Evolutionary conservation across 2,797 vertebrate genomes (phyloP).

Genomic region (Megalops cyprinoides): DNA sequence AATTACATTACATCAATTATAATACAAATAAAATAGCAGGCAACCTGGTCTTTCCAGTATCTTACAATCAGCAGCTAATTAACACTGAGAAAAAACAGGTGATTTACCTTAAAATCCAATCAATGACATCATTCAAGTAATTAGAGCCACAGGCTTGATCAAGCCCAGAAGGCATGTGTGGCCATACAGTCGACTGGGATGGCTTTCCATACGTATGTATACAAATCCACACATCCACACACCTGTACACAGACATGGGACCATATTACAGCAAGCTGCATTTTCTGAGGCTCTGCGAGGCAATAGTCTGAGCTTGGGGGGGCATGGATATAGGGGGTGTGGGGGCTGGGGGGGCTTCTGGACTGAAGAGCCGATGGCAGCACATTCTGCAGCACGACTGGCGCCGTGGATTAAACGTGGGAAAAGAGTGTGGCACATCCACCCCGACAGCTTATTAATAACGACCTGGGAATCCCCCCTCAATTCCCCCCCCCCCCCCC

Average conservation of each 20-base stretch:
- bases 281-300: no score
- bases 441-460: neutral
- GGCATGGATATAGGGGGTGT: no score
- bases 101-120: neutral
- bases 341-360: neutral
- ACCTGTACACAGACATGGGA: no score
- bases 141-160: neutral
- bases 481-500: neutral
- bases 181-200: neutral
- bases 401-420: neutral
- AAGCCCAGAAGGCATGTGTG: neutral
- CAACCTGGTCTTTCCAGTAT: no score
- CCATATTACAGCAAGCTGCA: no score
- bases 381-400: neutral
- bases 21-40: no score
- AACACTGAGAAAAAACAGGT: neutral
- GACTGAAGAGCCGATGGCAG: neutral
- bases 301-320: no score
- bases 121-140: neutral
- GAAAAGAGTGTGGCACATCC: neutral
- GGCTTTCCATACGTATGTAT: neutral
- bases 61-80: neutral
- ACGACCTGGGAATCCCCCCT: neutral
- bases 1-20: no score
- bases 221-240: no score